These are phyloP conservation scores for Sanderia malayensis DNA, from an alignment of 30 jellyfish, hydroid and myxozoan genomes.

Conservation along the genomic window DNA sequence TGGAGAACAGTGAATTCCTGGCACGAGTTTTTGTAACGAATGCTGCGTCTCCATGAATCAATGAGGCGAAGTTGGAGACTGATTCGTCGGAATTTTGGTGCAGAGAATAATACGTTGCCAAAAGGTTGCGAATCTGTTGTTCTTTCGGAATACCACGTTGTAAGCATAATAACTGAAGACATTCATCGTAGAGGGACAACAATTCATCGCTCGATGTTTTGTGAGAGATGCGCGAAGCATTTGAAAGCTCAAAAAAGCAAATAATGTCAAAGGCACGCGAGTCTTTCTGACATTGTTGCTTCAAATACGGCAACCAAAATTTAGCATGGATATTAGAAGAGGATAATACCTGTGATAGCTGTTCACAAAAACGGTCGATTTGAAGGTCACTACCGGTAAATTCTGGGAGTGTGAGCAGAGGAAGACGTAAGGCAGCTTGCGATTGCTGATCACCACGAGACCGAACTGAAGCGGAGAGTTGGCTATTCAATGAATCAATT, in stretches of 20 bases:
- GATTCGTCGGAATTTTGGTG: no score
- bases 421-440: constrained; percentile 8
- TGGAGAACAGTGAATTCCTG: neutral
- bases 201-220: neutral
- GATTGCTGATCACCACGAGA: no score
- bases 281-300: constrained; percentile 31
- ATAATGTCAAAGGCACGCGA: constrained; percentile 26
- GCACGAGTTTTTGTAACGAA: neutral
- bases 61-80: no score
- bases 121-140: constrained; percentile 30
- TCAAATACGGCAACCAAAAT: constrained; percentile 22
- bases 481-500: no score
- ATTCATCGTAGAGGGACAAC: constrained; percentile 2
- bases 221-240: constrained; percentile 3
- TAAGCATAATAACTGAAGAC: neutral
- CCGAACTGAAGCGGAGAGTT: no score
- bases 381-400: constrained; percentile 23
- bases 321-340: no score
- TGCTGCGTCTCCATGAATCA: neutral
- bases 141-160: constrained; percentile 44
- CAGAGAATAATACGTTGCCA: no score
- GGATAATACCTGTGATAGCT: constrained; percentile 13
- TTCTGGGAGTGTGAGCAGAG: constrained; percentile 13
- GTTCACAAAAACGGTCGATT: constrained; percentile 21
- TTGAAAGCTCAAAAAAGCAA: neutral